A percentile compares a stretch with the other conserved stretches of the same genome.
These are phyloP conservation scores for Paramormyrops kingsleyae DNA, from an alignment of 2,113 vertebrate species.

Conservation along the genomic window DNA sequence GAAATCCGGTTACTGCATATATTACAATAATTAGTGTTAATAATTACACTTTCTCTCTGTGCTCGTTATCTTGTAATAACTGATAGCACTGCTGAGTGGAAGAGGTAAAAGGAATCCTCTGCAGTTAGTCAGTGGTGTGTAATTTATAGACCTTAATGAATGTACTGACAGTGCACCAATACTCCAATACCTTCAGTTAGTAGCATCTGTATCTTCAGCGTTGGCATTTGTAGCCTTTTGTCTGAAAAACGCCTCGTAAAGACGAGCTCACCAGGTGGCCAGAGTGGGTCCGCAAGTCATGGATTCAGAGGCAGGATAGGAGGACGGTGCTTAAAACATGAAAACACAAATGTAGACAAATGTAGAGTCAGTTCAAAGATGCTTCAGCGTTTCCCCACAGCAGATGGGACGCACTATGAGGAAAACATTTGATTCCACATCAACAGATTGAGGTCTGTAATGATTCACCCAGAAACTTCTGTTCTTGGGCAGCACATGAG, in stretches of 20 bases:
- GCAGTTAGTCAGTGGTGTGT: conserved; percentile 51
- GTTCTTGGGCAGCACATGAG: background rate
- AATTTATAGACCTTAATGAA: conserved; percentile 48
- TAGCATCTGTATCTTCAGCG: conserved; percentile 39
- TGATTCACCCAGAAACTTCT: background rate
- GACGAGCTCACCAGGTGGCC: background rate
- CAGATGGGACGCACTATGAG: background rate
- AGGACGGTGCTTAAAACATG: background rate
- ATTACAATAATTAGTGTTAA: conserved; percentile 6
- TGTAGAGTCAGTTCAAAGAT: background rate
- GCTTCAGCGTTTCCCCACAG: background rate
- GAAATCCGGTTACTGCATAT: background rate
- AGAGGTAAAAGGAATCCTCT: conserved; percentile 52
- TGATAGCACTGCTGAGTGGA: conserved; percentile 35
- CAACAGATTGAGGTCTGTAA: conserved; percentile 18
- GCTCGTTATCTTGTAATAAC: conserved; percentile 34
- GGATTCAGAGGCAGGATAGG: background rate
- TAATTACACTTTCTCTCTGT: conserved; percentile 12
- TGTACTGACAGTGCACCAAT: conserved; percentile 46
- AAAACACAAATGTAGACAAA: background rate
- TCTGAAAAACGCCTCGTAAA: background rate
- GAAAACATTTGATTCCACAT: conserved; percentile 13
- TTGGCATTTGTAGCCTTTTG: background rate
- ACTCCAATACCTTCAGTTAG: conserved; percentile 35
- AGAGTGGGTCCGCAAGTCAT: background rate